Conservation (phyloP, 1,140 invertebrate species). For the Rhysida immarginata region DNA sequence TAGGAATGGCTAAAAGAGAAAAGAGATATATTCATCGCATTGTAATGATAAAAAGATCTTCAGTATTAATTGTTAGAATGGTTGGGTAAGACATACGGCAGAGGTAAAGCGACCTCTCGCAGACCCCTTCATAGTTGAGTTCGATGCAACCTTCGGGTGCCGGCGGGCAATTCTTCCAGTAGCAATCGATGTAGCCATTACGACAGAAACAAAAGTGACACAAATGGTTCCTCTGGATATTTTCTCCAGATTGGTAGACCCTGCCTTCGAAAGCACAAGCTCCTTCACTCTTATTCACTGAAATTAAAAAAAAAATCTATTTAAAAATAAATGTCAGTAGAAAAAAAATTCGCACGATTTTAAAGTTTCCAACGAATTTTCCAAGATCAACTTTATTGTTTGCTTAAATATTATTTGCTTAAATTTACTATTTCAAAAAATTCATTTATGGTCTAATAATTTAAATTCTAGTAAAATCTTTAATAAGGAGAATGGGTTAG, state of each 20-base stretch:
- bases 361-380: no score
- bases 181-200: constrained; percentile 17
- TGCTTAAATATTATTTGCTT: no score
- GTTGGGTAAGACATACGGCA: constrained; percentile 8
- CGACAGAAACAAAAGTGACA: constrained; percentile 19
- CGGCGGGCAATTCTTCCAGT: constrained; percentile 18
- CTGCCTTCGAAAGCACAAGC: background rate
- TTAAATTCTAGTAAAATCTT: no score
- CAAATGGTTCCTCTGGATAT: constrained; percentile 12
- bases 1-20: no score
- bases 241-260: constrained; percentile 4
- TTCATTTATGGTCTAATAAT: no score
- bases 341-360: no score
- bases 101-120: constrained; percentile 10
- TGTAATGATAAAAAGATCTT: no score
- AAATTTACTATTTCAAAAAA: no score
- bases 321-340: no score
- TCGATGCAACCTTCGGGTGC: constrained; percentile 15
- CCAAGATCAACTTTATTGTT: no score
- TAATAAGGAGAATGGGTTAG: no score
- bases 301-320: background rate
- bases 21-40: no score
- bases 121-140: constrained; percentile 13
- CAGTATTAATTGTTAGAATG: background rate
- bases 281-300: background rate